Evolutionary conservation across 1,140 invertebrate species (phyloP).

Genomic region (Drosophila persimilis): DNA sequence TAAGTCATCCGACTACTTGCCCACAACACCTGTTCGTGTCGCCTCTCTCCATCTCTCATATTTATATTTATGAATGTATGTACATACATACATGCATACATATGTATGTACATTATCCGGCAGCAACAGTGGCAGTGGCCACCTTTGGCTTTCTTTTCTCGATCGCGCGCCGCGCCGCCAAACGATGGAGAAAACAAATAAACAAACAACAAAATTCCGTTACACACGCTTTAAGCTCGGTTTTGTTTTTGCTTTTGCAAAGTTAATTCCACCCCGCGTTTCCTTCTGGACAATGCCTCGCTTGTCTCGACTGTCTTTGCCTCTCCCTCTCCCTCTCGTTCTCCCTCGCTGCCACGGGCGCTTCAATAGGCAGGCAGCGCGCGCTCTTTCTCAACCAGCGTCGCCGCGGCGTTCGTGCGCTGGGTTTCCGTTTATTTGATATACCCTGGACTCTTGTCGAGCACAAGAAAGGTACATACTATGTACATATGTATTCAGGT

Average conservation of each 20-base stretch:
- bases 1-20: too few relatives aligned
- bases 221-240: conserved; percentile 36
- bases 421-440: conserved; percentile 65
- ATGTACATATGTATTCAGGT: too few relatives aligned
- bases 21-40: too few relatives aligned
- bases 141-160: conserved; percentile 28
- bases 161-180: background rate
- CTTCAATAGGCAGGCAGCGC: background rate
- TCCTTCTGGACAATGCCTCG: conserved; percentile 60
- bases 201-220: conserved; percentile 44
- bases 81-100: background rate
- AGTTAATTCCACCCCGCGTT: conserved; percentile 58
- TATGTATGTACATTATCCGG: background rate
- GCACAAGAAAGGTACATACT: too few relatives aligned
- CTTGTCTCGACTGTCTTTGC: conserved; percentile 19
- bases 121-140: background rate
- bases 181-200: conserved; percentile 33
- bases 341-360: background rate
- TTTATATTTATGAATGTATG: background rate
- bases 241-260: conserved; percentile 29
- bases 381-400: too few relatives aligned
- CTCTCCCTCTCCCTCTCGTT: conserved; percentile 7
- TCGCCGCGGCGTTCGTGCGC: background rate
- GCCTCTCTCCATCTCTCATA: background rate
- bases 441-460: too few relatives aligned